A percentile compares a stretch with the other conserved stretches of the same genome.
phyloP scores from a whole-genome alignment of 92 coral and sea anemone species.

The Phenganax marumi region DNA sequence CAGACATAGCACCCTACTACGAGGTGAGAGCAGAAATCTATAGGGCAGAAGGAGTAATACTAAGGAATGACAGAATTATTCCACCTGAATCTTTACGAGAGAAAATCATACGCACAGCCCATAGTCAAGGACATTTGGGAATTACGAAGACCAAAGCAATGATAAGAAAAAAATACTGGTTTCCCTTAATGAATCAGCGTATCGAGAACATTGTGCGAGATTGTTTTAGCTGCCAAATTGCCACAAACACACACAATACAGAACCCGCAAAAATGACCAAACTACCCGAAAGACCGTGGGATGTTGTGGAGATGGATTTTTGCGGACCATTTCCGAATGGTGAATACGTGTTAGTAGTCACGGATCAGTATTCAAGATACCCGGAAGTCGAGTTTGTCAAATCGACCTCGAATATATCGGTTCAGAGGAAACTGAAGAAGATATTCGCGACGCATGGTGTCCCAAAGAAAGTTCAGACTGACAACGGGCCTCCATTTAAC shows the following conservation, averaged over 20 bases:
- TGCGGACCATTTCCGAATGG: slow-evolving; percentile 61
- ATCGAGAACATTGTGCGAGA: slow-evolving; percentile 45
- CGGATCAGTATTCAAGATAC: slow-evolving; percentile 62
- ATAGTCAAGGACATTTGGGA: slow-evolving; percentile 63
- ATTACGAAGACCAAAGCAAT: slow-evolving; percentile 61
- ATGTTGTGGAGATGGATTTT: slow-evolving; percentile 53
- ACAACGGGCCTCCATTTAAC: slow-evolving; percentile 65
- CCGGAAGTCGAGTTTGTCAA: slow-evolving; percentile 55
- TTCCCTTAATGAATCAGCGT: slow-evolving; percentile 47
- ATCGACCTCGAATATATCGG: slow-evolving; percentile 42
- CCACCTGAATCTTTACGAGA: slow-evolving; percentile 58
- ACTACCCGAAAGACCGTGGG: slow-evolving; percentile 62
- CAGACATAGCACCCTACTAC: slow-evolving; percentile 46
- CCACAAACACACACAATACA: slow-evolving; percentile 50
- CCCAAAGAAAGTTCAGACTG: slow-evolving; percentile 42
- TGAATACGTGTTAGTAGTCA: slow-evolving; percentile 50
- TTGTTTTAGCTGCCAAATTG: slow-evolving; percentile 56
- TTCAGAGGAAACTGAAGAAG: slow-evolving; percentile 42
- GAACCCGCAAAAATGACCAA: slow-evolving; percentile 62
- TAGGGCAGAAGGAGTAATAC: slow-evolving; percentile 51
- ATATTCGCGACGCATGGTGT: slow-evolving; percentile 47
- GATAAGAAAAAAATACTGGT: slow-evolving; percentile 61
- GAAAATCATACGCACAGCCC: slow-evolving; percentile 49
- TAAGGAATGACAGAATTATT: slow-evolving; percentile 50
- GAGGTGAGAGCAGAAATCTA: too few relatives aligned